Conservation (phyloP, 2,888 invertebrate genomes). For the Nebria brevicollis region DNA sequence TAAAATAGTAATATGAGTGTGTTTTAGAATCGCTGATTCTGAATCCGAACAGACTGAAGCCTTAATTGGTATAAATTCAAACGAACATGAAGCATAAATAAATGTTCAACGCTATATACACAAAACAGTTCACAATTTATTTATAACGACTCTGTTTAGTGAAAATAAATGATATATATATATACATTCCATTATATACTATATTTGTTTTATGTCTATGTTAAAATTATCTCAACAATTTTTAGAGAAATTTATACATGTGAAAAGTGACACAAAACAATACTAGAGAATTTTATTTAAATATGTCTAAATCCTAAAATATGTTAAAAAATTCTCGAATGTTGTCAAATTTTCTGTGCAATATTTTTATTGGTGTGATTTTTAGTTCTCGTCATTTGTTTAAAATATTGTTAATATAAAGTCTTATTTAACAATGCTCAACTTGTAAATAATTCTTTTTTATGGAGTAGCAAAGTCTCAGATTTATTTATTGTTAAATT, state of each 20-base stretch:
- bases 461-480: background rate
- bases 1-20: background rate
- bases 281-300: constrained; percentile 30
- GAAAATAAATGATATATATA: background rate
- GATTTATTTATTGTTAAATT: background rate
- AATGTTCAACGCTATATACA: constrained; percentile 46
- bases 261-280: constrained; percentile 45
- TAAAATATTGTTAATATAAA: constrained; percentile 33
- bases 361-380: constrained; percentile 21
- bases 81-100: constrained; percentile 69
- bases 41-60: constrained; percentile 77
- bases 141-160: background rate
- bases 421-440: constrained; percentile 26
- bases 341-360: constrained; percentile 17
- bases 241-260: constrained; percentile 34
- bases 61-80: constrained; percentile 70
- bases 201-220: background rate
- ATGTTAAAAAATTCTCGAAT: background rate
- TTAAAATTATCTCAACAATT: constrained; percentile 25
- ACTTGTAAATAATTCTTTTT: constrained; percentile 19
- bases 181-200: constrained; percentile 38
- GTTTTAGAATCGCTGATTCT: constrained; percentile 69
- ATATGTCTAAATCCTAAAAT: background rate
- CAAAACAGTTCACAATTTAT: constrained; percentile 2
- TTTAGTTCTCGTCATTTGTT: constrained; percentile 30